Evolutionary conservation across 2,888 invertebrate genomes (phyloP).

Genomic region (Drosophila robusta): DNA sequence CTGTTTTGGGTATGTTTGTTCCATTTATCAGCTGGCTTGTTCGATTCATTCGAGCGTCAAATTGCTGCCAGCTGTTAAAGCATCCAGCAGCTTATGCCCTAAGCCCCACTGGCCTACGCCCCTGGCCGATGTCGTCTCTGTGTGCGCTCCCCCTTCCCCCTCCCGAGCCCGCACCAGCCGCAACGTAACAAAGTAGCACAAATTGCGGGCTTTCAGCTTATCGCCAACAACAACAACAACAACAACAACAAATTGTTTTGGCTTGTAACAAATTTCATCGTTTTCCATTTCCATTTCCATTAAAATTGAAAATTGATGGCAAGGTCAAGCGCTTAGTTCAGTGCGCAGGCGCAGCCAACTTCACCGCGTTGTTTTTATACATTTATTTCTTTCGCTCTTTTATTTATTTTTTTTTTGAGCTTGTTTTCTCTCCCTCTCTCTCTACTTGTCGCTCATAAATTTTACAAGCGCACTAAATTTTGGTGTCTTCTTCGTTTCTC

Average conservation of each 20-base stretch:
- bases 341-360: constrained; percentile 67
- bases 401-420: not conserved
- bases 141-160: not conserved
- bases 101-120: not conserved
- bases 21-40: constrained; percentile 32
- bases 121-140: not conserved
- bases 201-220: constrained; percentile 72
- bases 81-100: constrained; percentile 7
- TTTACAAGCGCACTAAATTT: constrained; percentile 38
- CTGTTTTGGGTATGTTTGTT: not conserved
- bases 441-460: constrained; percentile 49
- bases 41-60: constrained; percentile 70
- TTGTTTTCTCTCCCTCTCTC: no score
- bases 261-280: constrained; percentile 38
- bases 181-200: constrained; percentile 69
- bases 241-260: constrained; percentile 25
- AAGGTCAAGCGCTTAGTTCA: constrained; percentile 75
- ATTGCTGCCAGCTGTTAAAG: constrained; percentile 61
- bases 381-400: constrained; percentile 8
- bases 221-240: constrained; percentile 32
- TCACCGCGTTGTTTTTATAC: constrained; percentile 1
- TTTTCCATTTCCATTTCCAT: constrained; percentile 57
- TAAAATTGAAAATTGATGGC: constrained; percentile 75
- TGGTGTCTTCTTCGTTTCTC: constrained; percentile 1
- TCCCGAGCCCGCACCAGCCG: not conserved